phyloP scores from a whole-genome alignment of 1,140 invertebrate species.

The Drosophila punjabiensis region DNA sequence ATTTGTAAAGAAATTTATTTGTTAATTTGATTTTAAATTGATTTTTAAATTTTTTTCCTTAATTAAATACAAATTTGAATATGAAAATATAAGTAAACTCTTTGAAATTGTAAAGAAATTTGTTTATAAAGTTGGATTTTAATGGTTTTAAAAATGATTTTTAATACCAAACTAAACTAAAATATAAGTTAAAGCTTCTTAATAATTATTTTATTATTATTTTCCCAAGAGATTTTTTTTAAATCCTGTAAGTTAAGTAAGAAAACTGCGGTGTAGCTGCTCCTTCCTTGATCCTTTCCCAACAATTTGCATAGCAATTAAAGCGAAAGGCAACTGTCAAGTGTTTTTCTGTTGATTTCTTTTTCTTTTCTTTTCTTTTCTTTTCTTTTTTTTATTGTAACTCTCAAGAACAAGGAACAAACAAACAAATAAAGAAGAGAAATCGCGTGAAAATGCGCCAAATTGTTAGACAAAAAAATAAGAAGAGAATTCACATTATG shows the following conservation, averaged over 20 bases:
- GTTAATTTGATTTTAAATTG: too few relatives aligned
- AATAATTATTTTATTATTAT: neutral
- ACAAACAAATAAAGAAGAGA: slow-evolving; percentile 57
- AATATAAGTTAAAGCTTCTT: fast-evolving
- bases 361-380: too few relatives aligned
- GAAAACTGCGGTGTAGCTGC: neutral
- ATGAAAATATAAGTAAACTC: too few relatives aligned
- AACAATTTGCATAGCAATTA: slow-evolving; percentile 77
- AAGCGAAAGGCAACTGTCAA: slow-evolving; percentile 65
- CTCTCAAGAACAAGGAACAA: slow-evolving; percentile 43
- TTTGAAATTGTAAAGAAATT: too few relatives aligned
- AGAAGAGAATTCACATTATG: slow-evolving; percentile 58
- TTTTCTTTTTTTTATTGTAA: neutral
- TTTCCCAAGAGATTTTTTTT: too few relatives aligned
- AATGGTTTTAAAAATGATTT: neutral
- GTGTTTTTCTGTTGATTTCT: slow-evolving; percentile 33
- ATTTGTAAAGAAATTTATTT: too few relatives aligned
- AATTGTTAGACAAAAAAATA: slow-evolving; percentile 67
- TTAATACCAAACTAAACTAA: neutral
- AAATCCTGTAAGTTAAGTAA: neutral
- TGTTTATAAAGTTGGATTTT: neutral
- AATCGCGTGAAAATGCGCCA: slow-evolving; percentile 80
- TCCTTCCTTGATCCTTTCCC: neutral
- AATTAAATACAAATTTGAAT: too few relatives aligned
- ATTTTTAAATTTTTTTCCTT: too few relatives aligned